phyloP scores from a whole-genome alignment of 2,797 vertebrate species.

The Aotus griseimembra region DNA sequence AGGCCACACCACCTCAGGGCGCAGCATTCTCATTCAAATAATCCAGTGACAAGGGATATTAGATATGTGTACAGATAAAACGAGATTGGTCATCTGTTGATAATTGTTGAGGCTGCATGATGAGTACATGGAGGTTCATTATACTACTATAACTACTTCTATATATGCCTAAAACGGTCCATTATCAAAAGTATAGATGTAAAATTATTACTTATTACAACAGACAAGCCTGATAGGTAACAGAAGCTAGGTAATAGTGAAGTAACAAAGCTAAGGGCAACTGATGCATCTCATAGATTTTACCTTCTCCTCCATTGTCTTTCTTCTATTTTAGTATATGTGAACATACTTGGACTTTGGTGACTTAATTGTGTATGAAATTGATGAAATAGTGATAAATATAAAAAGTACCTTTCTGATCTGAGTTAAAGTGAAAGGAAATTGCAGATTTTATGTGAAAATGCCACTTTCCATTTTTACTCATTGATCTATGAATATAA shows the following conservation, averaged over 20 bases:
- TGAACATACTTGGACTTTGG: neutral
- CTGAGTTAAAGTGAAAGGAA: slow-evolving; percentile 21
- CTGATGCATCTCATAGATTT: neutral
- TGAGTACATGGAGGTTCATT: neutral
- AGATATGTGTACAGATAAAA: neutral
- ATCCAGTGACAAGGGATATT: neutral
- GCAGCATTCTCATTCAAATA: neutral
- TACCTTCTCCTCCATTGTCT: neutral
- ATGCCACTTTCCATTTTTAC: slow-evolving; percentile 40
- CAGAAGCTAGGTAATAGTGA: neutral
- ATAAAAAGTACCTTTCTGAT: neutral
- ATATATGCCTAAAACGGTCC: neutral
- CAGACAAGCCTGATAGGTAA: neutral
- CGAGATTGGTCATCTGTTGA: neutral
- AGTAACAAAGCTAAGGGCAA: neutral
- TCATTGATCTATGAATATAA: slow-evolving; percentile 7
- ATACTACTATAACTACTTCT: neutral
- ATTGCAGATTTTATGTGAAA: slow-evolving; percentile 46
- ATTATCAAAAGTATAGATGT: neutral
- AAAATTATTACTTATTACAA: neutral
- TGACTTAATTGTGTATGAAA: slow-evolving; percentile 50
- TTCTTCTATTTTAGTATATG: slow-evolving; percentile 10
- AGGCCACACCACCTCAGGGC: too few relatives aligned
- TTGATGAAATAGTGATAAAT: slow-evolving; percentile 34
- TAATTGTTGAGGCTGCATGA: neutral